Base-by-base conservation (phyloP, 2,888 invertebrate species). In the Graphium colonna region DNA sequence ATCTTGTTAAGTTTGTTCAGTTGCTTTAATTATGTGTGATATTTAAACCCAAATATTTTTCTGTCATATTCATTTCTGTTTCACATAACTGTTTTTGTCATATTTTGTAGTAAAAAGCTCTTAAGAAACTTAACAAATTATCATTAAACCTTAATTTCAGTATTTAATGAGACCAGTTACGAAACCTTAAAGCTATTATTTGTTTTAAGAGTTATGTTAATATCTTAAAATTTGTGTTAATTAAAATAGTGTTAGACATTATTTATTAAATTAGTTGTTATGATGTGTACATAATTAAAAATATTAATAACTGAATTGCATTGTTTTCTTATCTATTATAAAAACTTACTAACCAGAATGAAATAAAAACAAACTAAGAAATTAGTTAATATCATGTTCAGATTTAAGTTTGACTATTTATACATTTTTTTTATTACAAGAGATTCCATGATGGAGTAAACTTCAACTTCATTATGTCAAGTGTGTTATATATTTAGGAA, bases 251-350 rank as follows among this genome's bases (percentile, higher is more conserved):
- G 21, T 21, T 36, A 39, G 51, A 15, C 46, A 52, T 21, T 51
- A 52, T 53, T 53, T 53, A 44, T 53, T 53, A 18, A 33, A 40
- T 15, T 53, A 40, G 53, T 3, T 49, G 15, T 44, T 39, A 43
- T 53, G 8, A 44, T 53, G 38, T 53, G 26, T 17, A 55, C 41
- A 42, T 42, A 50, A 50, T 49, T 53, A 53, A 47, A 42, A 41
- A 7, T 36, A 13, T 12, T n/a, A 36, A 21, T 3, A 21, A 21
- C 21, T 5, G 5, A 2, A 21, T 21, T 21, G 21, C 5, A 3
- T 21, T 21, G 21, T 42, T 51, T 9, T 38, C 36, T 50, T 12
- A 10, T 31, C 7, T 3, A 7, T 31, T 12, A 8, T 17, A n/a
- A n/a, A n/a, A n/a, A n/a, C n/a, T n/a, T n/a, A n/a, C n/a, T n/a